Evolutionary conservation across 2,113 vertebrate genomes (phyloP).

Genomic region (Cyphomyrus discorhynchus): DNA sequence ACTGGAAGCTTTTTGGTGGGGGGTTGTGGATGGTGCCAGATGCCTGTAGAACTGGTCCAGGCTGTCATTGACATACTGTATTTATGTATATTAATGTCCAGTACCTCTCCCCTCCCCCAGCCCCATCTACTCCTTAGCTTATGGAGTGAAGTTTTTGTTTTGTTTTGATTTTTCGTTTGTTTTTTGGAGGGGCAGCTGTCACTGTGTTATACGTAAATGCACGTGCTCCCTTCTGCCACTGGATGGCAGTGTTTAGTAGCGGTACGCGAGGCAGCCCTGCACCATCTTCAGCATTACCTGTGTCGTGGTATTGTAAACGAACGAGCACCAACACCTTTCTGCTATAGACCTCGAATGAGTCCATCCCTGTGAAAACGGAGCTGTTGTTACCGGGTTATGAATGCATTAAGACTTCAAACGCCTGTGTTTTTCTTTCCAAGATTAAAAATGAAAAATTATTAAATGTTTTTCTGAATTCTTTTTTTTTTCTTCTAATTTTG

Average conservation of each 20-base stretch:
- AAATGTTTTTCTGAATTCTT: not conserved
- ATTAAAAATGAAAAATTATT: not conserved
- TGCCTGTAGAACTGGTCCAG: not conserved
- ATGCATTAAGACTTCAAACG: not conserved
- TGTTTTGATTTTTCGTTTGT: not conserved
- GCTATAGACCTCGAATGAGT: not conserved
- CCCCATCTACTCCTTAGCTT: not conserved
- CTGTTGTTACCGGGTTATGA: not conserved
- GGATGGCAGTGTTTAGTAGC: conserved; percentile 37
- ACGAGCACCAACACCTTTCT: not conserved
- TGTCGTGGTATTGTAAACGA: not conserved
- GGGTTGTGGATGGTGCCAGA: not conserved
- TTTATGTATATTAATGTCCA: not conserved
- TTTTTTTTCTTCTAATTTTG: not conserved
- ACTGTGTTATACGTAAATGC: not conserved
- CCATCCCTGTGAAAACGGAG: not conserved
- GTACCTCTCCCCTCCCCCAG: not conserved
- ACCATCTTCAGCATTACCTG: not conserved
- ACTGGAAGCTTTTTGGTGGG: not conserved
- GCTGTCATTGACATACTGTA: not conserved
- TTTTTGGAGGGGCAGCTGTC: not conserved
- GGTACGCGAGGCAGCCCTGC: not conserved
- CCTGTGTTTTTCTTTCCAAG: not conserved
- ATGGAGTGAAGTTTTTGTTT: not conserved
- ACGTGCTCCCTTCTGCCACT: conserved; percentile 29